Percentiles rank a stretch among this genome's conserved stretches.
phyloP scores from a whole-genome alignment of 2,113 vertebrate species.

The Hystrix brachyura region DNA sequence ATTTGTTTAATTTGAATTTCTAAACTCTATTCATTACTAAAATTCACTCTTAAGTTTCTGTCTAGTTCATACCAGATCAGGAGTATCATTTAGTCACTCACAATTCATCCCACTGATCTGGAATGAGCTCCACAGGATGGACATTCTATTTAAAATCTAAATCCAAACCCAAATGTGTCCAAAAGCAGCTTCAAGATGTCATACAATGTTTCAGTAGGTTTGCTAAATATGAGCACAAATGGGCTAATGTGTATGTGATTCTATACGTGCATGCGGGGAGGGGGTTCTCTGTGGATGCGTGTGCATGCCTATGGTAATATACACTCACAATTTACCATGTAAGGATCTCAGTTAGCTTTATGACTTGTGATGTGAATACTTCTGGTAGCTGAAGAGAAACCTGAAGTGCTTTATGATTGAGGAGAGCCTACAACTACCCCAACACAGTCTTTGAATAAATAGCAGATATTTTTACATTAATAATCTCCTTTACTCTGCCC shows the following conservation, averaged over 20 bases:
- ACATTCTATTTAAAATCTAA: not conserved
- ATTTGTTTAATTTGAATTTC: constrained; percentile 4
- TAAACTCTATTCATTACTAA: not conserved
- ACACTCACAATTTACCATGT: not conserved
- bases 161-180: not conserved
- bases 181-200: not conserved
- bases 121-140: not conserved
- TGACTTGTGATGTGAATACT: not conserved
- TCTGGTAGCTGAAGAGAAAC: not conserved
- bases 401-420: not conserved
- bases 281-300: not conserved
- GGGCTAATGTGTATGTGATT: not conserved
- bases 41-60: not conserved
- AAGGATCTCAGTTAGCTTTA: not conserved
- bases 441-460: not conserved
- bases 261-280: not conserved
- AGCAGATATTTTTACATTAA: not conserved
- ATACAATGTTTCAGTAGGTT: not conserved
- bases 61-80: not conserved
- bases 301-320: not conserved
- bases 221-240: not conserved
- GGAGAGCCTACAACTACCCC: not conserved
- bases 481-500: not conserved
- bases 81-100: not conserved
- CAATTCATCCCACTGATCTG: not conserved